These are phyloP conservation scores for Leucosticte australis DNA, from an alignment of 2,113 vertebrate genomes.

Conservation along the genomic window DNA sequence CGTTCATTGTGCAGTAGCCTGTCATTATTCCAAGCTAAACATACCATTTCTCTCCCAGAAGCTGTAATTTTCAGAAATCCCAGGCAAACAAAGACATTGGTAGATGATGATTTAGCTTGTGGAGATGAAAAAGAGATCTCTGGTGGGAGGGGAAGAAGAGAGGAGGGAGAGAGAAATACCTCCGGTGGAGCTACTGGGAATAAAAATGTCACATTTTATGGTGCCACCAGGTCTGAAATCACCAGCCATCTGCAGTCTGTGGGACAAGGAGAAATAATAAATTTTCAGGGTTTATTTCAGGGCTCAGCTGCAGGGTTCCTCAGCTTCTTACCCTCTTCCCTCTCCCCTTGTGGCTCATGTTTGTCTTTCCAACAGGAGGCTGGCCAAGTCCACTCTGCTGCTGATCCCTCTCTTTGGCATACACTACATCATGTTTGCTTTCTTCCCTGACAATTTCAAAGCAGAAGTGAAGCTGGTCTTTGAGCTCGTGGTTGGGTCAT, in stretches of 20 bases:
- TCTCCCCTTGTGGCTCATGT: neutral
- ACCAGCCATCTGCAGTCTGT: neutral
- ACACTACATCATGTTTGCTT: slow-evolving; percentile 93
- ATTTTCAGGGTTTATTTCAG: neutral
- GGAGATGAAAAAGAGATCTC: slow-evolving; percentile 12
- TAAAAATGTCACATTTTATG: neutral
- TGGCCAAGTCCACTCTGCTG: slow-evolving; percentile 95
- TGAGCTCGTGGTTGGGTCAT: slow-evolving; percentile 90
- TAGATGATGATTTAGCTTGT: slow-evolving; percentile 2
- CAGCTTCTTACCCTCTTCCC: neutral
- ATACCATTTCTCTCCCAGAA: slow-evolving; percentile 53
- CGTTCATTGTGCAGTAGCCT: neutral
- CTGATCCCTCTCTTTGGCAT: slow-evolving; percentile 95
- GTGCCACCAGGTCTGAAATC: neutral
- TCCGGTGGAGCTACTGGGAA: neutral
- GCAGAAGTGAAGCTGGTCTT: slow-evolving; percentile 84
- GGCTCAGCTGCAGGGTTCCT: neutral
- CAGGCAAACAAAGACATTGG: slow-evolving; percentile 34
- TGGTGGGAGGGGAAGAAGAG: neutral
- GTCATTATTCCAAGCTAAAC: slow-evolving; percentile 52
- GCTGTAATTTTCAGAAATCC: slow-evolving; percentile 49
- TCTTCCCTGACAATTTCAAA: slow-evolving; percentile 90
- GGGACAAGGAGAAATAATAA: neutral
- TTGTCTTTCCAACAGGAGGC: slow-evolving; percentile 79
- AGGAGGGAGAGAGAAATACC: neutral